Evolutionary conservation across 1,140 invertebrate genomes (phyloP).

Genomic region (Apocrypta bakeri): DNA sequence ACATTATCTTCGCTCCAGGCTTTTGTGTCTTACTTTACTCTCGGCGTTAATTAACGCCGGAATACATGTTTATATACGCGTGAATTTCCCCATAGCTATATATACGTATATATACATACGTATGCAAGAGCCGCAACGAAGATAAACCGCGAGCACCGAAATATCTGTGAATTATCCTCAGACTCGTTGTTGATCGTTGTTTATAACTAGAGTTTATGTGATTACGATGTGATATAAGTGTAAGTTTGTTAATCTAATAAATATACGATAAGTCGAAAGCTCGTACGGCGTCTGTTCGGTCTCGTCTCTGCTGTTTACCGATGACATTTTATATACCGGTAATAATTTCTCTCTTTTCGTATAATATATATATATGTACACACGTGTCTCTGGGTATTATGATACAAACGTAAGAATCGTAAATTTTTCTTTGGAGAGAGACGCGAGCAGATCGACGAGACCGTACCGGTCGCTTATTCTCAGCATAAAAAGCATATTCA

Average conservation of each 20-base stretch:
- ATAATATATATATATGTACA: not conserved
- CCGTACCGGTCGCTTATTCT: conserved; percentile 22
- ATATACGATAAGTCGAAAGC: conserved; percentile 22
- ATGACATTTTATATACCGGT: too few species aligned
- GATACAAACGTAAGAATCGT: too few species aligned
- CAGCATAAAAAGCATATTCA: conserved; percentile 68
- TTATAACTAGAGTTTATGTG: not conserved
- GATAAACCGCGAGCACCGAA: not conserved
- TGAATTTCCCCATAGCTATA: too few species aligned
- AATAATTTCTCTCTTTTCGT: too few species aligned
- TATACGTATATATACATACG: too few species aligned
- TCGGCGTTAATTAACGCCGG: not conserved
- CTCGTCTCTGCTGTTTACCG: conserved; percentile 15
- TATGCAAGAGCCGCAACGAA: not conserved
- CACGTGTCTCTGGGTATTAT: too few species aligned
- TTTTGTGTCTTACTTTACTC: not conserved
- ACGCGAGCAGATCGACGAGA: not conserved
- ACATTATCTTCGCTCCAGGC: not conserved
- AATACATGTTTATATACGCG: too few species aligned
- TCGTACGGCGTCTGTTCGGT: not conserved
- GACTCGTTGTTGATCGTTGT: not conserved
- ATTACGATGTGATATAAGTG: not conserved
- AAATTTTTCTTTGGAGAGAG: too few species aligned
- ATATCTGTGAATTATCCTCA: not conserved
- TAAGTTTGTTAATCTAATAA: not conserved